Base-by-base conservation (phyloP, 1,140 invertebrate genomes). In the Drepana arcuata region DNA sequence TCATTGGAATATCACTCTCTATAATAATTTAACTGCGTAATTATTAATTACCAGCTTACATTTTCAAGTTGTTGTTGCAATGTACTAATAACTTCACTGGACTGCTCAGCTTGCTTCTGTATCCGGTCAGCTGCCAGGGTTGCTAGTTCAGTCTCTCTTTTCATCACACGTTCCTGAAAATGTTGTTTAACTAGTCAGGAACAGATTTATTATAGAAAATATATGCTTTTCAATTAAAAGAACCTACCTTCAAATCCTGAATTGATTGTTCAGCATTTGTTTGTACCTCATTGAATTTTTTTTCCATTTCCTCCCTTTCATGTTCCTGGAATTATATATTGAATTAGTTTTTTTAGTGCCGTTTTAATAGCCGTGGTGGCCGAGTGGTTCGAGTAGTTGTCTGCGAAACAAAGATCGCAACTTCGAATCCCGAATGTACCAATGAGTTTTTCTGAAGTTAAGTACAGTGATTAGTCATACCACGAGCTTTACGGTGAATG, bases 271-370 rank as follows among this genome's bases (percentile, higher is more conserved):
- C 42, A 28, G 72, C 54, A 57, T 52, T 55, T 12, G 48, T 16
- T 59, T 74, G 46, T 7, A 64, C 67, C 43, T 77, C 66, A 36
- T 48, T 41, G 47, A 85, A 58, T 44, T 77, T 66, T 41, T 82
- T 77, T 46, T 80, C 70, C 7, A 86, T 68, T 21, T 79, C 66
- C 44, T 78, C 75, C 43, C 84, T 75, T 31, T 84, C 73, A 40
- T 83, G 58, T 21, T 83, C 72, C 57, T 86, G 50, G 42, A 74
- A 81, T n/a, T n/a, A n/a, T n/a, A n/a, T n/a, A n/a, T n/a, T n/a
- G n/a, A n/a, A n/a, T n/a, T n/a, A n/a, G n/a, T n/a, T n/a, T n/a
- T n/a, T n/a, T n/a, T n/a, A n/a, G n/a, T n/a, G n/a, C n/a, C n/a
- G n/a, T n/a, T n/a, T n/a, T n/a, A n/a, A n/a, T n/a, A n/a, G n/a